phyloP scores from a whole-genome alignment of 2,888 invertebrate genomes.

The Zeuzera pyrina region DNA sequence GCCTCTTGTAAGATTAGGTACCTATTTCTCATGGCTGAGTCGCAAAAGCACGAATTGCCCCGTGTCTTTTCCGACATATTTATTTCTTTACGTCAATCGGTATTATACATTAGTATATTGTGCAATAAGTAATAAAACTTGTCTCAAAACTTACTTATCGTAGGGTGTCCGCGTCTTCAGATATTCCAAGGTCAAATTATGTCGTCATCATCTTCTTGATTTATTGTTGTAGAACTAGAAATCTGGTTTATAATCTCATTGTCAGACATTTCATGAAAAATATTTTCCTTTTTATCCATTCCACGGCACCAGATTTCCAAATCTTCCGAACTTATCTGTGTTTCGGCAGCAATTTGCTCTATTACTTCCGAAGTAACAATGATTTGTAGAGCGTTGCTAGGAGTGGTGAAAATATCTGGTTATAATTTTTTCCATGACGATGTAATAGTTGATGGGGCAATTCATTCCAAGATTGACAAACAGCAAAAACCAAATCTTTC shows the following conservation, averaged over 20 bases:
- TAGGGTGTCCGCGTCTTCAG: too few species aligned
- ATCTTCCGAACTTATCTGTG: constrained; percentile 19
- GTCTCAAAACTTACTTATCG: too few species aligned
- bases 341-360: constrained; percentile 23
- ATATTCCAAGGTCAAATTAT: too few species aligned
- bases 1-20: too few species aligned
- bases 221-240: constrained; percentile 22
- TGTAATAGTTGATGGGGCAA: constrained; percentile 23
- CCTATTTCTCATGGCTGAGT: too few species aligned
- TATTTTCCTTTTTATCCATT: constrained; percentile 23
- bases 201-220: constrained; percentile 25
- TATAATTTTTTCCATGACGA: constrained; percentile 25
- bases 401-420: constrained; percentile 21
- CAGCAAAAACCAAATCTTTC: constrained; percentile 20
- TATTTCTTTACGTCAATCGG: too few species aligned
- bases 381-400: constrained; percentile 20
- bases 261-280: constrained; percentile 24
- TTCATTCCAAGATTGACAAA: constrained; percentile 21
- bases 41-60: too few species aligned
- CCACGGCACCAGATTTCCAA: constrained; percentile 24
- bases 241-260: constrained; percentile 25
- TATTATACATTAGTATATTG: too few species aligned
- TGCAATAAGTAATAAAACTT: too few species aligned
- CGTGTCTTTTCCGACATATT: too few species aligned
- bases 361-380: constrained; percentile 24